Evolutionary conservation across 2,888 invertebrate species (phyloP).

Genomic region (Limulus polyphemus): DNA sequence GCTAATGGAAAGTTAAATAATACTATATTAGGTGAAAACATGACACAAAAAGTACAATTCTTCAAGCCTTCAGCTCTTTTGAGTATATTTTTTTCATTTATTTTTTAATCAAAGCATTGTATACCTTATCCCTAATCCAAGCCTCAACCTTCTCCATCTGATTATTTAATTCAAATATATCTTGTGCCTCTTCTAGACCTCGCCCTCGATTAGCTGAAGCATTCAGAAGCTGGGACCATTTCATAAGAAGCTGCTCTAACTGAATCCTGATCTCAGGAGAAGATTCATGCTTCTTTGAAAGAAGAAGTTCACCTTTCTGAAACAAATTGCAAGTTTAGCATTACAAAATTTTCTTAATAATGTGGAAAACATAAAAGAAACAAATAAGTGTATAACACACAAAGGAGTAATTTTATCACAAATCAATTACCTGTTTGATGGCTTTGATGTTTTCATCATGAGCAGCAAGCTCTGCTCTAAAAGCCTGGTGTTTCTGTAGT

Average conservation of each 20-base stretch:
- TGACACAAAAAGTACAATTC: too few species aligned
- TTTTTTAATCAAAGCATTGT: constrained; percentile 27
- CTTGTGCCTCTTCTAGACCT: constrained; percentile 91
- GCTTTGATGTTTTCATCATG: constrained; percentile 73
- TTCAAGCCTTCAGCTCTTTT: too few species aligned
- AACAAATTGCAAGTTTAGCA: constrained; percentile 1
- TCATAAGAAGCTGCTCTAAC: constrained; percentile 52
- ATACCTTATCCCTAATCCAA: constrained; percentile 94
- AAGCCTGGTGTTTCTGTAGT: constrained; percentile 85
- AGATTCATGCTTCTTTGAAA: constrained; percentile 56
- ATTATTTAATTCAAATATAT: constrained; percentile 92
- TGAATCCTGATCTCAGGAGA: constrained; percentile 56
- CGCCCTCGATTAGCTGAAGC: constrained; percentile 56
- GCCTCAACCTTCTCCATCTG: constrained; percentile 89
- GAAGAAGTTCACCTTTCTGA: constrained; percentile 49
- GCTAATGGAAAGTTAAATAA: too few species aligned
- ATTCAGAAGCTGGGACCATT: constrained; percentile 62
- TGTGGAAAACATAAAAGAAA: constrained; percentile 13
- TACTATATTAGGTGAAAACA: too few species aligned
- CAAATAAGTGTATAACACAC: constrained; percentile 12
- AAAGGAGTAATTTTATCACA: neutral
- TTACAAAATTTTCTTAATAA: constrained; percentile 24
- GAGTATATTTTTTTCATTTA: too few species aligned
- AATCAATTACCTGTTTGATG: constrained; percentile 43
- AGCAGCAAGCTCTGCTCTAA: constrained; percentile 79